Percentiles rank a stretch among this genome's conserved stretches.
Evolutionary conservation across 2,113 vertebrate genomes (phyloP).

Genomic region (Ardeotis arabs): DNA sequence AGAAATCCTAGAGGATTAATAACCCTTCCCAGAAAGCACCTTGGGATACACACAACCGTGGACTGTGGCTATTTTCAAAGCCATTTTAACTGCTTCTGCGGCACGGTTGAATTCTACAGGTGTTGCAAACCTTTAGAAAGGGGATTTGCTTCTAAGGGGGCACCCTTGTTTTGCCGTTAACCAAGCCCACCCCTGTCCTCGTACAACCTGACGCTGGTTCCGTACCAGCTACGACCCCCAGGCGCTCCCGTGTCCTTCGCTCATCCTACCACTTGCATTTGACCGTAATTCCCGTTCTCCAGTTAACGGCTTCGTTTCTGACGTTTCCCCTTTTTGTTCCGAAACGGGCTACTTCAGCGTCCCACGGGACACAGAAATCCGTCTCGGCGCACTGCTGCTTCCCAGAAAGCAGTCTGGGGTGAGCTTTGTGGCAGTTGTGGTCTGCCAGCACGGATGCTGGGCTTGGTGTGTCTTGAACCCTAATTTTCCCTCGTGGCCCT

Average conservation of each 20-base stretch:
- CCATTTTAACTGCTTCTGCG: not conserved
- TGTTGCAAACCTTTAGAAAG: not conserved
- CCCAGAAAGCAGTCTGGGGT: not conserved
- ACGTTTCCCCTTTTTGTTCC: not conserved
- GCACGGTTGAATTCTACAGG: not conserved
- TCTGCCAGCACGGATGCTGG: not conserved
- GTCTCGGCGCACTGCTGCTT: not conserved
- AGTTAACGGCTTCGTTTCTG: not conserved
- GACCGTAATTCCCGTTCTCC: not conserved
- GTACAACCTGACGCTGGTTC: not conserved
- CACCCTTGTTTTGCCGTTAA: not conserved
- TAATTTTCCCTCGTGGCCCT: not conserved
- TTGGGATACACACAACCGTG: not conserved
- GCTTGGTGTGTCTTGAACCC: not conserved
- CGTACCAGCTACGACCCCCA: rapidly evolving
- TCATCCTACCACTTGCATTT: not conserved
- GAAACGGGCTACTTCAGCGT: rapidly evolving
- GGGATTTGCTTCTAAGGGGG: not conserved
- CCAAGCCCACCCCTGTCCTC: not conserved
- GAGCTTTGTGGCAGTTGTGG: not conserved
- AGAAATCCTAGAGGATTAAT: not conserved
- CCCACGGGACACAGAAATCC: rapidly evolving
- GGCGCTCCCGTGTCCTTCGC: not conserved
- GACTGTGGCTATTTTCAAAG: not conserved
- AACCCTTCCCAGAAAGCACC: not conserved